phyloP scores from a whole-genome alignment of 1,140 invertebrate species.

The Uloborus diversus region DNA sequence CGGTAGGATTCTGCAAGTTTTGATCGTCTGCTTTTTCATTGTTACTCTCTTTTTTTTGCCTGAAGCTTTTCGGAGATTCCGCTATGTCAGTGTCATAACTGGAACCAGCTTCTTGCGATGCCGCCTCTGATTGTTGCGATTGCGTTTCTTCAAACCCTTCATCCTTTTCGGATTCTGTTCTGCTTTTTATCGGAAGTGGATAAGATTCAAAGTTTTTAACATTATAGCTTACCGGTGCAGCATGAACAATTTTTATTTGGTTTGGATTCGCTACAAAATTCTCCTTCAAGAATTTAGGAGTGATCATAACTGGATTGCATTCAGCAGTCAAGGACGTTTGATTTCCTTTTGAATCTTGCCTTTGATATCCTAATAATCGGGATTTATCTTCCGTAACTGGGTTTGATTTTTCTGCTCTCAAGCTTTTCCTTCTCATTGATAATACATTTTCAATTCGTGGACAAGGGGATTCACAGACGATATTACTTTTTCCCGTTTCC shows the following conservation, averaged over 20 bases:
- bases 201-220: conserved; percentile 29
- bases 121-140: conserved; percentile 53
- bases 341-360: background rate
- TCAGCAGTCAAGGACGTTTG: background rate
- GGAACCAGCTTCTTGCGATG: conserved; percentile 41
- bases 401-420: conserved; percentile 45
- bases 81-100: conserved; percentile 53
- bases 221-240: conserved; percentile 20
- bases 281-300: conserved; percentile 36
- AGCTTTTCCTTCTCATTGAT: conserved; percentile 12
- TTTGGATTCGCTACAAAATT: conserved; percentile 22
- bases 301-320: conserved; percentile 1
- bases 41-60: conserved; percentile 19
- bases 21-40: background rate
- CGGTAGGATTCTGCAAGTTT: background rate
- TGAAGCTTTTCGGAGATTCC: conserved; percentile 49
- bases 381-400: conserved; percentile 28
- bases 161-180: conserved; percentile 73
- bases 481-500: background rate
- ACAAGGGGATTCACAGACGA: conserved; percentile 5
- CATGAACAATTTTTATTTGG: conserved; percentile 33
- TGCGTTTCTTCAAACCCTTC: conserved; percentile 91
- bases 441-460: conserved; percentile 27
- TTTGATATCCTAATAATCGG: conserved; percentile 6
- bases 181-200: conserved; percentile 21